A percentile compares a stretch with the other conserved stretches of the same genome.
phyloP scores from a whole-genome alignment of 2,113 vertebrate species.

The Mastomys natalensis region DNA sequence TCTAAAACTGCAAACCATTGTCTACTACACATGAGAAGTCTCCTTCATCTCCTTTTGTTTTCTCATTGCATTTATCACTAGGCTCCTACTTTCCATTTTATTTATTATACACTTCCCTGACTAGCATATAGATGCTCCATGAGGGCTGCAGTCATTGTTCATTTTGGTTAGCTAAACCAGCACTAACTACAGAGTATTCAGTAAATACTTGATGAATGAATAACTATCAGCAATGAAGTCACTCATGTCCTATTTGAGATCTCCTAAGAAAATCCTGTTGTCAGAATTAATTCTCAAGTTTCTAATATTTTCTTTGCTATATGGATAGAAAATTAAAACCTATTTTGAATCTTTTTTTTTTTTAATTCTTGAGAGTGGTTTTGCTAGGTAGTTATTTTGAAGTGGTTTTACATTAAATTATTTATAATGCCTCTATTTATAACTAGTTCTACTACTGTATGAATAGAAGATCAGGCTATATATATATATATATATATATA shows the following conservation, averaged over 20 bases:
- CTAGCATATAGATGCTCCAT: neutral
- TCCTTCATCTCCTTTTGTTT: neutral
- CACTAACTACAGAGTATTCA: neutral
- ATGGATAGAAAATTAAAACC: slow-evolving; percentile 9
- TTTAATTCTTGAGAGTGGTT: slow-evolving; percentile 24
- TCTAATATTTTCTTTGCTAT: neutral
- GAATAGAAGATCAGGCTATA: neutral
- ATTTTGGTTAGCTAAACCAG: neutral
- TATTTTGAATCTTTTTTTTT: slow-evolving; percentile 7
- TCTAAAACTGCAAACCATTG: neutral
- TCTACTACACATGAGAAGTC: neutral
- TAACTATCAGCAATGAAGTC: neutral
- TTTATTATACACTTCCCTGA: neutral
- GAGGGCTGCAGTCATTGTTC: neutral
- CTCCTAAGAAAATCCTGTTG: slow-evolving; percentile 12
- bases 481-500: no score
- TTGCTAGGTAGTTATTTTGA: slow-evolving; percentile 2
- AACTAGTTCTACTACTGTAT: neutral
- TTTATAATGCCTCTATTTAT: neutral
- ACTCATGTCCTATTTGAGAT: neutral
- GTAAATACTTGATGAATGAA: neutral
- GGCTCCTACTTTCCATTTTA: neutral
- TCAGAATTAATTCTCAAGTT: slow-evolving; percentile 1
- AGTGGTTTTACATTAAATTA: slow-evolving; percentile 2
- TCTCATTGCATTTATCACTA: neutral